These are phyloP conservation scores for Virgularia gustaviana DNA, from an alignment of 92 coral and sea anemone species.

Conservation along the genomic window DNA sequence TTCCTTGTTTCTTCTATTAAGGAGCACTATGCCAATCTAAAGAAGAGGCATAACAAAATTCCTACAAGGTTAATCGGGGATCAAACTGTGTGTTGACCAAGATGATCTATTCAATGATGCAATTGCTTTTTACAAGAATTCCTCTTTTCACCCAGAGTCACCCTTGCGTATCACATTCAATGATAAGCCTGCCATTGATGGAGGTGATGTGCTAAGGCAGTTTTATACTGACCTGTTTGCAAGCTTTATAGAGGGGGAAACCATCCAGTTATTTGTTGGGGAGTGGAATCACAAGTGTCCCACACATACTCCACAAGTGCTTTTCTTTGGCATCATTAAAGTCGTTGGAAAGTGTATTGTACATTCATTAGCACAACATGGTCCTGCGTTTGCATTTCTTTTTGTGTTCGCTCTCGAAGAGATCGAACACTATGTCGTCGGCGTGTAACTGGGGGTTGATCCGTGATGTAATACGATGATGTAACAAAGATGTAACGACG, in stretches of 20 bases:
- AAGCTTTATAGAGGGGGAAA: slow-evolving; percentile 34
- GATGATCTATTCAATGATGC: slow-evolving; percentile 66
- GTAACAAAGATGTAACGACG: too few species aligned
- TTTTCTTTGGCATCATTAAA: slow-evolving; percentile 22
- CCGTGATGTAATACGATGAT: too few species aligned
- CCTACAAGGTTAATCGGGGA: slow-evolving; percentile 6
- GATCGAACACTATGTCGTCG: too few species aligned
- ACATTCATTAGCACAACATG: slow-evolving; percentile 60
- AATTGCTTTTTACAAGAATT: slow-evolving; percentile 56
- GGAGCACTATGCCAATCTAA: neutral
- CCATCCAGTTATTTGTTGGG: slow-evolving; percentile 45
- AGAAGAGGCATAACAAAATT: slow-evolving; percentile 16
- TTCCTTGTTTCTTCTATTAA: too few species aligned
- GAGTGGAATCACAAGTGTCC: slow-evolving; percentile 24
- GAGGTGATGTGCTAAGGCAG: slow-evolving; percentile 66
- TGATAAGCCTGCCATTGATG: slow-evolving; percentile 59
- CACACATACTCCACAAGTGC: slow-evolving; percentile 29
- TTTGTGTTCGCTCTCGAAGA: too few species aligned
- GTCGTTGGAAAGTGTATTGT: slow-evolving; percentile 46
- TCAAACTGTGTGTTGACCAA: slow-evolving; percentile 53
- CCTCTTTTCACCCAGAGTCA: slow-evolving; percentile 54
- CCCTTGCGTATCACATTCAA: slow-evolving; percentile 47
- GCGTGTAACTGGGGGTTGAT: too few species aligned
- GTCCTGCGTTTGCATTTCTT: slow-evolving; percentile 57
- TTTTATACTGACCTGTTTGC: slow-evolving; percentile 55